A percentile compares a stretch with the other conserved stretches of the same genome.
Evolutionary conservation across 2,797 vertebrate genomes (phyloP).

Genomic region (Zenarchopterus dispar): DNA sequence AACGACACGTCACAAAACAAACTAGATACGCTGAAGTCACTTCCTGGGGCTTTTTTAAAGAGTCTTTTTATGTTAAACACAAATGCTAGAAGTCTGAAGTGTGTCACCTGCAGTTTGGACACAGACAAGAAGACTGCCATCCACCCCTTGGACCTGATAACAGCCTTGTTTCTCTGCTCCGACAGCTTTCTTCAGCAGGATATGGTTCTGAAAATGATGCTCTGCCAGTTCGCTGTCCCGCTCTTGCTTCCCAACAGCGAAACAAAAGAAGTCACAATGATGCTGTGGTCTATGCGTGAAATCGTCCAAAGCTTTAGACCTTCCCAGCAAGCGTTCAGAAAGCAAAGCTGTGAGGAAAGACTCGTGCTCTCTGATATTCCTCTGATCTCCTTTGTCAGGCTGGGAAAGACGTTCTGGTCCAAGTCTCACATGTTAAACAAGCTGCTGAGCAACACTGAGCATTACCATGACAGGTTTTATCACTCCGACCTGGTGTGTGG

Average conservation of each 20-base stretch:
- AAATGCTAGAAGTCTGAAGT: slow-evolving; percentile 61
- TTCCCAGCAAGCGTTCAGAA: slow-evolving; percentile 44
- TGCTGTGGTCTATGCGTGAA: slow-evolving; percentile 78
- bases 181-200: slow-evolving; percentile 48
- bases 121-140: slow-evolving; percentile 11
- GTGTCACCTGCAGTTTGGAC: neutral
- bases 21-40: slow-evolving; percentile 46
- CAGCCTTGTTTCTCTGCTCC: slow-evolving; percentile 44
- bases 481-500: slow-evolving; percentile 70
- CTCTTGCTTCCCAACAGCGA: slow-evolving; percentile 74
- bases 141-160: slow-evolving; percentile 47
- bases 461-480: slow-evolving; percentile 73
- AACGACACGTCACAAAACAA: slow-evolving; percentile 54
- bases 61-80: slow-evolving; percentile 70
- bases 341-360: slow-evolving; percentile 69
- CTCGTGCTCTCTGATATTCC: slow-evolving; percentile 53
- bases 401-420: slow-evolving; percentile 54
- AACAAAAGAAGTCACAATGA: slow-evolving; percentile 60
- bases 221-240: slow-evolving; percentile 81
- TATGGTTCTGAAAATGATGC: slow-evolving; percentile 65
- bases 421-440: slow-evolving; percentile 81
- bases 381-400: slow-evolving; percentile 60
- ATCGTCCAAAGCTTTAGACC: slow-evolving; percentile 74
- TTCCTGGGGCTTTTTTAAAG: slow-evolving; percentile 70
- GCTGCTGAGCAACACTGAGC: slow-evolving; percentile 71